phyloP scores from a whole-genome alignment of 2,888 invertebrate species.

The Cantharis flavilabris region DNA sequence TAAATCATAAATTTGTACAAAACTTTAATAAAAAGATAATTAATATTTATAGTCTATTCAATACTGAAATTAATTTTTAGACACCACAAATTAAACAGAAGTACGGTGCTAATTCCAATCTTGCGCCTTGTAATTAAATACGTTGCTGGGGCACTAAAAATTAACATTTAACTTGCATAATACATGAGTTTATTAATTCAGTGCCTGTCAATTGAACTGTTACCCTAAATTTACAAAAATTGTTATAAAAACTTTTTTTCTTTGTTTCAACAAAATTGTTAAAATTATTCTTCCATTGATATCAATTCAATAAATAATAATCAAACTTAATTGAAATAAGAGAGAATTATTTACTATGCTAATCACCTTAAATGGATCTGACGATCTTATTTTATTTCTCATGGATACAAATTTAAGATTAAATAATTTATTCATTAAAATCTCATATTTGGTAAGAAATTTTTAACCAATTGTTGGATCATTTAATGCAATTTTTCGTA shows the following conservation, averaged over 20 bases:
- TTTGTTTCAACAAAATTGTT: background rate
- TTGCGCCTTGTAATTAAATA: conserved; percentile 26
- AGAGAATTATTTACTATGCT: no score
- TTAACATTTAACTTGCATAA: conserved; percentile 4
- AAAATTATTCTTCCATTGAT: no score
- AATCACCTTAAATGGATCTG: no score
- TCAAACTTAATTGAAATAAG: background rate
- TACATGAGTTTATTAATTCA: conserved; percentile 3
- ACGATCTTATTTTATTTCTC: no score
- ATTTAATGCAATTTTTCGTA: no score
- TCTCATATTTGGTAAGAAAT: no score
- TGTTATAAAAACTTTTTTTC: background rate
- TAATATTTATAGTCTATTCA: conserved; percentile 12
- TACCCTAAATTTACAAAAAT: background rate
- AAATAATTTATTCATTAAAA: no score
- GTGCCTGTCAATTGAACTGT: background rate
- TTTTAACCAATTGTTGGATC: no score
- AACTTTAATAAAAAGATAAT: conserved; percentile 6
- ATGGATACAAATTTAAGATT: no score
- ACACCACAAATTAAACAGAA: conserved; percentile 12
- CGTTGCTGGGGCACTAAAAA: conserved; percentile 14
- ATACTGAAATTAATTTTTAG: conserved; percentile 17
- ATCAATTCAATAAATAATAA: background rate
- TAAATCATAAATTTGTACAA: conserved; percentile 4
- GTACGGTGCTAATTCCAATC: conserved; percentile 11